Evolutionary conservation across 2,797 vertebrate genomes (phyloP).

Genomic region (Bradypus variegatus): DNA sequence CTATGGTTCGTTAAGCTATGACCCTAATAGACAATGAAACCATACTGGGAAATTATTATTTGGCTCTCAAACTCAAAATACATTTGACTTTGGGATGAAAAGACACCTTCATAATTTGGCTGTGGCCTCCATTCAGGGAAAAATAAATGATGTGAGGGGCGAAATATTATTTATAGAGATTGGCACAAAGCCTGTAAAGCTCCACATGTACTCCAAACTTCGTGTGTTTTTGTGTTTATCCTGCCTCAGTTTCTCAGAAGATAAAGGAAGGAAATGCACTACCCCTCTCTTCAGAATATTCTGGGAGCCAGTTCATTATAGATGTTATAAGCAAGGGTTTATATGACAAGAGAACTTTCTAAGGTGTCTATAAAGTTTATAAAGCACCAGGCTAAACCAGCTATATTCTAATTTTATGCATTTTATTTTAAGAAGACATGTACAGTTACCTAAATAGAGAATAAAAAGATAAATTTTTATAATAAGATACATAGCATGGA

Average conservation of each 20-base stretch:
- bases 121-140: background rate
- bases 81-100: slow-evolving; percentile 13
- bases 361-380: background rate
- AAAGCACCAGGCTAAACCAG: background rate
- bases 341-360: background rate
- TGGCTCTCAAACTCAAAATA: slow-evolving; percentile 16
- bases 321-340: background rate
- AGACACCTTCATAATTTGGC: background rate
- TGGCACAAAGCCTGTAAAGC: background rate
- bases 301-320: background rate
- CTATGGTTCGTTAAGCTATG: slow-evolving; percentile 33
- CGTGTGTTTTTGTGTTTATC: background rate
- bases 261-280: background rate
- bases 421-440: background rate
- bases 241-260: background rate
- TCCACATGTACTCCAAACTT: background rate
- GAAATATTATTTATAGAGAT: background rate
- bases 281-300: background rate
- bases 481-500: background rate
- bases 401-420: background rate
- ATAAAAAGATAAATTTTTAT: background rate
- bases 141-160: background rate
- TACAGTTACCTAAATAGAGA: background rate
- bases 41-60: slow-evolving; percentile 30
- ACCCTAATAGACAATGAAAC: slow-evolving; percentile 27